A percentile compares a stretch with the other conserved stretches of the same genome.
These are phyloP conservation scores for Apotomis capreana DNA, from an alignment of 2,888 invertebrate genomes.

Conservation along the genomic window DNA sequence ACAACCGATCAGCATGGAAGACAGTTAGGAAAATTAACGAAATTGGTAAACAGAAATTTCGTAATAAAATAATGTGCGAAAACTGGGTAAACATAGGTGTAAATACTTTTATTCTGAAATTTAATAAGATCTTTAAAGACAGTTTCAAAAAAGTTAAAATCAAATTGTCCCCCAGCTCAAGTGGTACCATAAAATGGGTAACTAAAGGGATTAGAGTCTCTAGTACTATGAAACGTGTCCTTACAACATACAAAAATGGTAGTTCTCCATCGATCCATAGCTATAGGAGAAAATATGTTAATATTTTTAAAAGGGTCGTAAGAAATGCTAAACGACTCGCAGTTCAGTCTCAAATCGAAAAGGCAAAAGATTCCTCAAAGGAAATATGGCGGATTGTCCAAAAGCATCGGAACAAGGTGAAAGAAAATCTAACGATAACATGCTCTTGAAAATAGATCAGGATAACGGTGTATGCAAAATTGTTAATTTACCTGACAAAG, in stretches of 20 bases:
- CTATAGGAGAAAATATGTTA: background rate
- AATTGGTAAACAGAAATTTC: background rate
- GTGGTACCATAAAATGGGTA: background rate
- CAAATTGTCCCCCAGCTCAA: too few relatives aligned
- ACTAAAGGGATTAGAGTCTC: constrained; percentile 7
- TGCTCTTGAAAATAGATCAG: background rate
- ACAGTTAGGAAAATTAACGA: background rate
- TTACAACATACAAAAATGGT: background rate
- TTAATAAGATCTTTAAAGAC: background rate
- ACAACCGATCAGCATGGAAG: background rate
- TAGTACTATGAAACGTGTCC: constrained; percentile 10
- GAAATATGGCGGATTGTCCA: background rate
- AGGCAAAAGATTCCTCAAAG: background rate
- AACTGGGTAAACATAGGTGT: background rate
- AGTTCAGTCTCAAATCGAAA: constrained; percentile 2
- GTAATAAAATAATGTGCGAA: background rate
- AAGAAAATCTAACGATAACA: background rate
- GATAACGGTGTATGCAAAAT: background rate
- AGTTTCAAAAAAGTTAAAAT: constrained; percentile 14
- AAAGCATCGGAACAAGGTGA: background rate
- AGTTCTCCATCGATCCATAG: too few relatives aligned
- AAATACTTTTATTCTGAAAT: background rate
- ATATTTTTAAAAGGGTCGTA: background rate
- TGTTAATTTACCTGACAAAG: background rate
- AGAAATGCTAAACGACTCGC: constrained; percentile 1